These are phyloP conservation scores for Ailurus styani DNA, from an alignment of 2,113 vertebrate species.

Conservation along the genomic window DNA sequence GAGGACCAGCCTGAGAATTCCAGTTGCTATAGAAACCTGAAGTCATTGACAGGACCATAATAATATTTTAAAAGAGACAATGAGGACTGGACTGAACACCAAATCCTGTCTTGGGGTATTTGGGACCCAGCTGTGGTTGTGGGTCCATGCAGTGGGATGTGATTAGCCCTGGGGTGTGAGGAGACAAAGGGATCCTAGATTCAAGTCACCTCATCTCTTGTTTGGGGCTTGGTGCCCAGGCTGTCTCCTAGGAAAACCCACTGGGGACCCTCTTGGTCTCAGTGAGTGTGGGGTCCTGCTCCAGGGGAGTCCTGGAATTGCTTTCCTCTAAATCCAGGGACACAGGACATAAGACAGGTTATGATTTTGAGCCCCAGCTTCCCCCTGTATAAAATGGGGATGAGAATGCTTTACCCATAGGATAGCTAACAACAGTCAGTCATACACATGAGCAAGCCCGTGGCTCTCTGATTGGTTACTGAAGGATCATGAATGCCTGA, in stretches of 20 bases:
- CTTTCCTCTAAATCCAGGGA: neutral
- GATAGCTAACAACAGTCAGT: neutral
- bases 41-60: neutral
- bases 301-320: neutral
- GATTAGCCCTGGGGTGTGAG: neutral
- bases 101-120: neutral
- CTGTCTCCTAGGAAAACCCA: neutral
- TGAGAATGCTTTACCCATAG: neutral
- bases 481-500: neutral
- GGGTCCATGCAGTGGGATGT: neutral
- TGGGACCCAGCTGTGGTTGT: neutral
- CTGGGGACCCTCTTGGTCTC: neutral
- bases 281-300: neutral
- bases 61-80: neutral
- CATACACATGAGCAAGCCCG: neutral
- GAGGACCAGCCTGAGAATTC: neutral
- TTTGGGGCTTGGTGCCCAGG: neutral
- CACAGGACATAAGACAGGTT: neutral
- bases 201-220: neutral
- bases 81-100: neutral
- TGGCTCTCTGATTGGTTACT: neutral
- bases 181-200: neutral
- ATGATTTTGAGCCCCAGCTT: neutral
- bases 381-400: neutral
- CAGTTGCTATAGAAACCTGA: neutral